Evolutionary conservation across 2,888 invertebrate species (phyloP).

Genomic region (Patella ulyssiponensis): DNA sequence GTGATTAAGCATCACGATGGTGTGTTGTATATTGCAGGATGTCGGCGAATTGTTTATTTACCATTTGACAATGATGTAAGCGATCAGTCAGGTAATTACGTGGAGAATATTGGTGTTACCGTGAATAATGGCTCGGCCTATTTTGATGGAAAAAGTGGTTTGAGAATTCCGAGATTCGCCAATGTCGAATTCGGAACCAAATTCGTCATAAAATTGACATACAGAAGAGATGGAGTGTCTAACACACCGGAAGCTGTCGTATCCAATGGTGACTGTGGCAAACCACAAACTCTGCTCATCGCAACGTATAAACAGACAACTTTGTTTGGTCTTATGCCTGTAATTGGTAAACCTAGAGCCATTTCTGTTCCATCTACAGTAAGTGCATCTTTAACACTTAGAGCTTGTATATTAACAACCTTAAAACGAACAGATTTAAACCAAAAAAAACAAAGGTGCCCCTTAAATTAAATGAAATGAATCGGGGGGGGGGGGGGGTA

Average conservation of each 20-base stretch:
- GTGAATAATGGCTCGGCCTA: conserved; percentile 38
- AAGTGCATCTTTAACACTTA: background rate
- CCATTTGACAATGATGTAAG: conserved; percentile 40
- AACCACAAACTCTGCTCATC: conserved; percentile 40
- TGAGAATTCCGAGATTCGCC: conserved; percentile 48
- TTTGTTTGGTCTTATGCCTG: conserved; percentile 38
- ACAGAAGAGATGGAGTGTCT: conserved; percentile 29
- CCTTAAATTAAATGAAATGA: no score
- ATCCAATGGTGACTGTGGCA: conserved; percentile 47
- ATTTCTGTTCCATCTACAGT: background rate
- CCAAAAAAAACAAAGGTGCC: no score
- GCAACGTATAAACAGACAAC: conserved; percentile 32
- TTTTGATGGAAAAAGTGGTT: conserved; percentile 43
- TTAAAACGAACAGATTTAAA: no score
- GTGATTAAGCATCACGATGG: no score
- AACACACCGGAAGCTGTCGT: conserved; percentile 31
- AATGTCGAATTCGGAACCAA: conserved; percentile 44
- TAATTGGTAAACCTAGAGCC: background rate
- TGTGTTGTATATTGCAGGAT: conserved; percentile 34
- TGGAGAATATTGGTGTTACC: conserved; percentile 39
- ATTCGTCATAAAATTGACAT: conserved; percentile 43
- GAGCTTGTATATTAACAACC: no score
- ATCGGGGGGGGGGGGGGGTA: no score
- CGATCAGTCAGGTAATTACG: background rate
- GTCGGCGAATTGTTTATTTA: conserved; percentile 44